Conservation (phyloP, 1,140 invertebrate species). For the Helicoverpa zea region DNA sequence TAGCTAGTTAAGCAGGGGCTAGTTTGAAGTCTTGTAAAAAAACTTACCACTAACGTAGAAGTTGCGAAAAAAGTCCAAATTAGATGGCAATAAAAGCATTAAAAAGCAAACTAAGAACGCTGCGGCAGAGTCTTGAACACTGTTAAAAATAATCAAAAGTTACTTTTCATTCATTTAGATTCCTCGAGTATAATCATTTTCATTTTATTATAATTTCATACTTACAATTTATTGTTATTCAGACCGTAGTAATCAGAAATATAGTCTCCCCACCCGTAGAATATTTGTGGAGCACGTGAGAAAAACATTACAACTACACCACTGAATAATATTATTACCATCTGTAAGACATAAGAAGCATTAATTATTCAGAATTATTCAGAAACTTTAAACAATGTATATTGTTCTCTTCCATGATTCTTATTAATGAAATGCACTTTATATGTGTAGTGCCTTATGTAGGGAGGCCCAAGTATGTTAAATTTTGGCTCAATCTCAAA, state of each 20-base stretch:
- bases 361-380: background rate
- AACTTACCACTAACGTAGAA: slow-evolving; percentile 76
- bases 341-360: slow-evolving; percentile 61
- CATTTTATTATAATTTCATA: background rate
- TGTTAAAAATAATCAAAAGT: slow-evolving; percentile 60
- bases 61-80: slow-evolving; percentile 89
- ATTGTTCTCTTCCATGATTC: too few relatives aligned
- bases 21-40: too few relatives aligned
- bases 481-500: too few relatives aligned
- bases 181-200: too few relatives aligned
- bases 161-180: background rate
- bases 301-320: slow-evolving; percentile 72
- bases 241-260: slow-evolving; percentile 58
- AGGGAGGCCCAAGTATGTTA: too few relatives aligned
- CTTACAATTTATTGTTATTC: slow-evolving; percentile 63
- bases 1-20: too few relatives aligned
- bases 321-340: slow-evolving; percentile 73
- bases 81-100: slow-evolving; percentile 92
- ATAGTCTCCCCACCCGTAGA: slow-evolving; percentile 74
- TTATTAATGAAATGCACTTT: too few relatives aligned
- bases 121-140: slow-evolving; percentile 92
- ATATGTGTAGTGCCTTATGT: too few relatives aligned
- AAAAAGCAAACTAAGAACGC: slow-evolving; percentile 91
- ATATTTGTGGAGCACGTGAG: slow-evolving; percentile 75
- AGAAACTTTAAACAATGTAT: too few relatives aligned